A percentile compares a stretch with the other conserved stretches of the same genome.
These are phyloP conservation scores for Ramphastos sulfuratus DNA, from an alignment of 2,113 vertebrate species.

Conservation along the genomic window DNA sequence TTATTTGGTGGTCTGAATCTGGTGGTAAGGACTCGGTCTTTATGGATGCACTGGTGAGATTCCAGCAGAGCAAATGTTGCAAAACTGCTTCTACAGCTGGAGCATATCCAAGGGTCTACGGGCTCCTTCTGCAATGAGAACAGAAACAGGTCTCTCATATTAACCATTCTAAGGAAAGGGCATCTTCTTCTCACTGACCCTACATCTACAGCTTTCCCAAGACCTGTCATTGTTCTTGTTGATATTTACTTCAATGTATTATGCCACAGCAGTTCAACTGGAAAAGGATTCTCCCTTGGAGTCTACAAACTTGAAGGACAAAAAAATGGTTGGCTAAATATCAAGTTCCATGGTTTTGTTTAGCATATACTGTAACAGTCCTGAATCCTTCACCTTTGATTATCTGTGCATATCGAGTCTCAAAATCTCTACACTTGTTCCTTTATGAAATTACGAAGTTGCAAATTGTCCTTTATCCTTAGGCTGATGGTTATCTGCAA, in stretches of 20 bases:
- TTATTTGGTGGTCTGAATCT: constrained; percentile 50
- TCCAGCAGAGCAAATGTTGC: constrained; percentile 63
- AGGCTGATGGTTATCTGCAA: neutral
- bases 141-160: constrained; percentile 28
- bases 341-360: neutral
- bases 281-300: neutral
- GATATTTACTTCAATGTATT: neutral
- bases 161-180: neutral
- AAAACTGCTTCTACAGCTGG: constrained; percentile 61
- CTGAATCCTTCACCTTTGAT: neutral
- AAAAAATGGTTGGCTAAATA: neutral
- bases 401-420: neutral
- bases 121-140: constrained; percentile 71
- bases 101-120: constrained; percentile 54
- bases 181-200: neutral
- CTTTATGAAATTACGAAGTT: neutral
- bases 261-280: neutral
- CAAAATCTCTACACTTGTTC: neutral
- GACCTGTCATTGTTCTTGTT: neutral
- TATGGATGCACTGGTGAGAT: constrained; percentile 66
- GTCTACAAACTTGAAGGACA: neutral
- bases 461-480: neutral
- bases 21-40: constrained; percentile 37
- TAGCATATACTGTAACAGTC: neutral
- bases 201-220: neutral